These are phyloP conservation scores for Atrina japonica DNA, from an alignment of 2,888 invertebrate genomes.

Conservation along the genomic window DNA sequence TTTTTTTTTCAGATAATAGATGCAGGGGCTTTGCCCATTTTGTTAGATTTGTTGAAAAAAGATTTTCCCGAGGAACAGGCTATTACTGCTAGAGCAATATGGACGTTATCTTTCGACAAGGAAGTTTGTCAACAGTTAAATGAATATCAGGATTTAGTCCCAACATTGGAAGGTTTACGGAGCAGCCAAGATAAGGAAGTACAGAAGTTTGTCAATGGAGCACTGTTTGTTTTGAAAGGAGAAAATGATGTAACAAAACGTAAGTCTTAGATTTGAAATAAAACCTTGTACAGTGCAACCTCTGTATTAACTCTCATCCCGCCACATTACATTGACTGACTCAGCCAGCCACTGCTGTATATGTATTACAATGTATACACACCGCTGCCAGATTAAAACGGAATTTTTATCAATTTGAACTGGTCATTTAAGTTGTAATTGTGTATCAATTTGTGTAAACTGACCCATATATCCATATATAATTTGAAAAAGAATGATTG, in stretches of 20 bases:
- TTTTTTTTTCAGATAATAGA: conserved; percentile 69
- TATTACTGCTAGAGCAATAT: conserved; percentile 65
- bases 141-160: conserved; percentile 61
- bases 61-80: conserved; percentile 67
- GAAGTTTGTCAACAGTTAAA: conserved; percentile 62
- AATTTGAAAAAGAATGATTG: no score
- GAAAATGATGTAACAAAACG: conserved; percentile 63
- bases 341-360: no score
- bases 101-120: conserved; percentile 75
- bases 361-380: no score
- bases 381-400: no score
- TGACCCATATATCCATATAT: no score
- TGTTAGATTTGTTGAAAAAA: conserved; percentile 64
- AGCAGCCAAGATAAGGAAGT: conserved; percentile 65
- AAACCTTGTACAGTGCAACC: no score
- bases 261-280: conserved; percentile 15
- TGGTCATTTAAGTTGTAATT: no score
- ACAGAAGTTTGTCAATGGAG: conserved; percentile 65
- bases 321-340: no score
- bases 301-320: no score
- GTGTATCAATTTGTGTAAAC: no score
- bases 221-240: conserved; percentile 72
- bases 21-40: conserved; percentile 65
- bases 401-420: no score
- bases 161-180: conserved; percentile 60